Percentiles rank a stretch among this genome's conserved stretches.
Conservation (phyloP, 2,113 vertebrate species). For the Microcebus lehilahytsara region DNA sequence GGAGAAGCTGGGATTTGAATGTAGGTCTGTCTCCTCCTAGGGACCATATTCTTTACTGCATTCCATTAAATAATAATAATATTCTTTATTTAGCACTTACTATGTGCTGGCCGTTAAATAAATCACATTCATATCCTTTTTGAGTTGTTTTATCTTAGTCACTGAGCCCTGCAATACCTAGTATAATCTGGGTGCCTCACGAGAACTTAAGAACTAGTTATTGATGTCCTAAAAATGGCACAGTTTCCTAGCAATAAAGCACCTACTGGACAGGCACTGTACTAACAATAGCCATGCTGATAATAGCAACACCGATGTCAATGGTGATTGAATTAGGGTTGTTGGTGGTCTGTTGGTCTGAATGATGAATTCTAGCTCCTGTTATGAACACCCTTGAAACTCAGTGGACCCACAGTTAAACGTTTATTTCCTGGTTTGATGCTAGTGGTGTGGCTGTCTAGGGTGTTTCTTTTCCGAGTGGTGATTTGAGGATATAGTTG, state of each 20-base stretch:
- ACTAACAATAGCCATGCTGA: background rate
- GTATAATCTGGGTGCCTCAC: background rate
- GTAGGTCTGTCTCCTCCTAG: too few relatives aligned
- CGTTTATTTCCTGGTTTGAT: background rate
- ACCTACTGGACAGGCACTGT: too few relatives aligned
- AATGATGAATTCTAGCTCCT: background rate
- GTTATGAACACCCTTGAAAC: background rate
- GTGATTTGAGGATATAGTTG: background rate
- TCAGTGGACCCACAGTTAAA: background rate
- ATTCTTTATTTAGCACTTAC: too few relatives aligned
- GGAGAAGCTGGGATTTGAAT: background rate
- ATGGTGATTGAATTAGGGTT: background rate
- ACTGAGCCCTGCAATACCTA: background rate
- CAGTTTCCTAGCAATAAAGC: background rate
- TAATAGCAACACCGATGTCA: background rate
- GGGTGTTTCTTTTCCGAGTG: background rate
- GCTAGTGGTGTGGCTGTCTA: background rate
- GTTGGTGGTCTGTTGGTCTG: background rate
- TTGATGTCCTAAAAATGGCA: background rate
- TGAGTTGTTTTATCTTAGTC: too few relatives aligned
- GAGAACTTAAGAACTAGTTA: background rate
- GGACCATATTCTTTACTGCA: background rate
- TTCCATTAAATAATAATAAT: too few relatives aligned
- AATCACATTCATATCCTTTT: background rate
- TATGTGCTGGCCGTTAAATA: accelerated